Base-by-base conservation (phyloP, 2,888 invertebrate genomes). In the Limnephilus marmoratus region DNA sequence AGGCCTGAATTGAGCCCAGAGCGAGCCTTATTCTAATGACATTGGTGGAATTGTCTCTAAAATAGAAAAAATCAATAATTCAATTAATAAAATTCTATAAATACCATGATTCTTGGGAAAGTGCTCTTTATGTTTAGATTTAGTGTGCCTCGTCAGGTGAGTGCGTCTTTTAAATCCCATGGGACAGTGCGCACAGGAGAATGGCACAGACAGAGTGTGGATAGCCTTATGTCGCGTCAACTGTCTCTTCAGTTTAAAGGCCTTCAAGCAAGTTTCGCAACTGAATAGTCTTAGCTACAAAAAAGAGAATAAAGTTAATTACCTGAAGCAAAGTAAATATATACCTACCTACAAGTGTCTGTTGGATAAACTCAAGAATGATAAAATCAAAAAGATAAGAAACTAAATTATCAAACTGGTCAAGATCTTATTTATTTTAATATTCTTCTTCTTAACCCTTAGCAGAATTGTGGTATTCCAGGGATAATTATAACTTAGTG, bases 81-180 rank as follows among this genome's bases (percentile, higher is more conserved):
- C 29, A 34, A 53, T 53, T 1, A 45, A 81, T 81, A 81, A n/a
- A n/a, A 37, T 37, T 11, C 34, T 9, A 81, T 91, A 82, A 81
- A 53, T 91, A 89, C 91, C 91, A 13, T 81, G 91, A 15, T 91
- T 41, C 80, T 93, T 93, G 11, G 88, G 82, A 53, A 93, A n/a
- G 49, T 91, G 92, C 7, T 93, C 93, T n/a, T 92, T 93, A 24
- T 93, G 93, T 88, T 92, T 92, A 11, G 92, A 90, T 7, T 90
- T 29, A 2, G 90, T 90, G 85, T 94, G 94, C 4, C 94, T 89
- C 29, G 89, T 80, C 37, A 93, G 37, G 81, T 93, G 91, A 53
- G 49, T 18, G 34, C 82, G 68, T 82, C 94, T 92, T 81, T 87
- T 90, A 88, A 93, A 94, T 31, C 87, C 91, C 91, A 92, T 90